A percentile compares a stretch with the other conserved stretches of the same genome.
Evolutionary conservation across 2,797 vertebrate genomes (phyloP).

Genomic region (Tadarida brasiliensis): DNA sequence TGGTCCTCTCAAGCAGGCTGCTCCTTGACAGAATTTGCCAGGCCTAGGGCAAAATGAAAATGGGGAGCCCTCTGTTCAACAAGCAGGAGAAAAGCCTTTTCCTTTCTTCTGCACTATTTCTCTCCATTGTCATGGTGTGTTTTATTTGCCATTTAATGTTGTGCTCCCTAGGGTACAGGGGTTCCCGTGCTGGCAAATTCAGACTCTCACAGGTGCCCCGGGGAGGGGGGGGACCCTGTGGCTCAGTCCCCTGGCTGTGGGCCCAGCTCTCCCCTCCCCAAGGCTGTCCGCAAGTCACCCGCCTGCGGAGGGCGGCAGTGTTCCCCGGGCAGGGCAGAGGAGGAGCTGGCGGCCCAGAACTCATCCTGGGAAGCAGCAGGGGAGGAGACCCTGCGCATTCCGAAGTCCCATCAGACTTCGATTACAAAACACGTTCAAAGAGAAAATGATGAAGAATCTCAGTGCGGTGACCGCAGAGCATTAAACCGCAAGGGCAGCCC

Average conservation of each 20-base stretch:
- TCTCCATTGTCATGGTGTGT: neutral
- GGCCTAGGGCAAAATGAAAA: neutral
- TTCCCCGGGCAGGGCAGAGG: neutral
- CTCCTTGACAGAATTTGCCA: neutral
- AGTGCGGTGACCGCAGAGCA: neutral
- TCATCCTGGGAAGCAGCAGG: neutral
- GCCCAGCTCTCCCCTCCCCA: fast-evolving
- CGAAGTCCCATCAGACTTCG: neutral
- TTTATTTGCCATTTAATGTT: neutral
- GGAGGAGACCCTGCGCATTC: neutral
- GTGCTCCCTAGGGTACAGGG: neutral
- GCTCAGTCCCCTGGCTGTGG: neutral
- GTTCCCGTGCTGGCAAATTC: neutral
- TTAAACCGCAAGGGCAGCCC: neutral
- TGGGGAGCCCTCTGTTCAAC: neutral
- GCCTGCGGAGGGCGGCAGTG: fast-evolving
- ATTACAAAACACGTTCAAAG: neutral
- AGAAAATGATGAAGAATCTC: neutral
- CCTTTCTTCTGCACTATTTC: neutral
- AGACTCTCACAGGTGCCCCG: neutral
- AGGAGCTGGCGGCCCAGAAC: neutral
- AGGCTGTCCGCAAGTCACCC: fast-evolving
- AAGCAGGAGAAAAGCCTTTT: neutral
- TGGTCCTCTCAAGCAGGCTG: neutral
- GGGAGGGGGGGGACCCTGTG: fast-evolving